These are phyloP conservation scores for Physocephala rufipes DNA, from an alignment of 2,888 invertebrate genomes.

Conservation along the genomic window DNA sequence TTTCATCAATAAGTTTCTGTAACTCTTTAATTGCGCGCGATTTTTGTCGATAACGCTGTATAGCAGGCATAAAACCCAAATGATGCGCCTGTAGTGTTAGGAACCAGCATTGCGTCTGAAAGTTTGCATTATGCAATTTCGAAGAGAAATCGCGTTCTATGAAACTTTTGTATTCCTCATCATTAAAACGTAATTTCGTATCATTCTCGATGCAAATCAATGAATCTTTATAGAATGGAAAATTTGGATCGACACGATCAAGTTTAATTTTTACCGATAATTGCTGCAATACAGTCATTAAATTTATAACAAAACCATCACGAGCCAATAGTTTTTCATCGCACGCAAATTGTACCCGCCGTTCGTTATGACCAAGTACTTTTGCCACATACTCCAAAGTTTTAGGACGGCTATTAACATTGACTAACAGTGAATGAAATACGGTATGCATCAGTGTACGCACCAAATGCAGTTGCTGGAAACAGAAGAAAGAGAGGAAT, in stretches of 20 bases:
- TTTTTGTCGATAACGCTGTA: slow-evolving; percentile 83
- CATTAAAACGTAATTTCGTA: slow-evolving; percentile 83
- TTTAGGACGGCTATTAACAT: slow-evolving; percentile 80
- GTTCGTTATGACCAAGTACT: slow-evolving; percentile 82
- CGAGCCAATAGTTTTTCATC: slow-evolving; percentile 88
- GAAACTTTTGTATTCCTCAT: slow-evolving; percentile 75
- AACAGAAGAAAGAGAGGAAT: slow-evolving; percentile 8
- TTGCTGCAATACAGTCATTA: slow-evolving; percentile 89
- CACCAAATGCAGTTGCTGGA: slow-evolving; percentile 79
- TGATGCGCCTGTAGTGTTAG: slow-evolving; percentile 94
- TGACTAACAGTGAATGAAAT: slow-evolving; percentile 84
- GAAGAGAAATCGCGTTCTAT: slow-evolving; percentile 51
- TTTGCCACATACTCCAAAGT: slow-evolving; percentile 83
- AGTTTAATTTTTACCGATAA: slow-evolving; percentile 89
- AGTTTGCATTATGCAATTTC: slow-evolving; percentile 78
- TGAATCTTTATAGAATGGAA: slow-evolving; percentile 85
- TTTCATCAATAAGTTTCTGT: slow-evolving; percentile 86
- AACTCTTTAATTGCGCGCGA: slow-evolving; percentile 77
- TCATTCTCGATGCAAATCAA: slow-evolving; percentile 79
- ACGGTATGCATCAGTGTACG: slow-evolving; percentile 81
- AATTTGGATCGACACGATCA: slow-evolving; percentile 87
- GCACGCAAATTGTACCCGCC: slow-evolving; percentile 88
- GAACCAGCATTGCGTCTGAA: slow-evolving; percentile 98
- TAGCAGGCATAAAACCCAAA: slow-evolving; percentile 86
- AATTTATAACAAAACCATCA: slow-evolving; percentile 95